Evolutionary conservation across 92 coral and sea anemone species (phyloP).

Genomic region (Zoanthus sansibaricus): DNA sequence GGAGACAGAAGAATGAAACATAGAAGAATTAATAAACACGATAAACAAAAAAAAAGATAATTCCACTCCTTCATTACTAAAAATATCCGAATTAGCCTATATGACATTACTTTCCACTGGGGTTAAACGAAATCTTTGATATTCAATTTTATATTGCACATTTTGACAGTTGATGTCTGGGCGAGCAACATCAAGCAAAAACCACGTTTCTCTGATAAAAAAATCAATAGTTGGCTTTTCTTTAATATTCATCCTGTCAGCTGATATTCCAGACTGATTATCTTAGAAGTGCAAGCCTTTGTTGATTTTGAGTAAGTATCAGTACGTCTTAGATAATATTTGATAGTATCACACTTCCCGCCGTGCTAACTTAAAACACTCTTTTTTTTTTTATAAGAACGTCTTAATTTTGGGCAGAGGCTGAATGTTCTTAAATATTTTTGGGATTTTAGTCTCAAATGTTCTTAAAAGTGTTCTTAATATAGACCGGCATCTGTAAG

Average conservation of each 20-base stretch:
- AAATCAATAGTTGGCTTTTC: too few species aligned
- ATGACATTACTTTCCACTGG: not conserved
- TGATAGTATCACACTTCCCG: conserved; percentile 4
- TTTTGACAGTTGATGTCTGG: not conserved
- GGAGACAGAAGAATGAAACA: not conserved
- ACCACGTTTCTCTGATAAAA: too few species aligned
- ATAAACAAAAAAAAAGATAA: not conserved
- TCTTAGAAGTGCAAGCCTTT: too few species aligned
- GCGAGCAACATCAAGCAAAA: too few species aligned
- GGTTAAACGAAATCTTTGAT: not conserved
- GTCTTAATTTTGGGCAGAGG: too few species aligned
- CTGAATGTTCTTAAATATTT: too few species aligned
- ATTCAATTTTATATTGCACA: not conserved
- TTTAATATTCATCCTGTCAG: too few species aligned
- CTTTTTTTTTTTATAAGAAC: too few species aligned
- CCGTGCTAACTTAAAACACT: not conserved
- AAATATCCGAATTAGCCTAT: not conserved
- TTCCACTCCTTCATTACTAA: not conserved
- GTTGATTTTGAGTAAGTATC: not conserved
- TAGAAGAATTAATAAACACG: not conserved
- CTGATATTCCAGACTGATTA: too few species aligned
- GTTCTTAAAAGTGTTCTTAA: too few species aligned
- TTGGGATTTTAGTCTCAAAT: too few species aligned
- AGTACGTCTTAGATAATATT: not conserved
- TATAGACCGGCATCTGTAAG: too few species aligned